A percentile compares a stretch with the other conserved stretches of the same genome.
Conservation (phyloP, 2,888 invertebrate genomes). For the Caenorhabditis zanzibari region DNA sequence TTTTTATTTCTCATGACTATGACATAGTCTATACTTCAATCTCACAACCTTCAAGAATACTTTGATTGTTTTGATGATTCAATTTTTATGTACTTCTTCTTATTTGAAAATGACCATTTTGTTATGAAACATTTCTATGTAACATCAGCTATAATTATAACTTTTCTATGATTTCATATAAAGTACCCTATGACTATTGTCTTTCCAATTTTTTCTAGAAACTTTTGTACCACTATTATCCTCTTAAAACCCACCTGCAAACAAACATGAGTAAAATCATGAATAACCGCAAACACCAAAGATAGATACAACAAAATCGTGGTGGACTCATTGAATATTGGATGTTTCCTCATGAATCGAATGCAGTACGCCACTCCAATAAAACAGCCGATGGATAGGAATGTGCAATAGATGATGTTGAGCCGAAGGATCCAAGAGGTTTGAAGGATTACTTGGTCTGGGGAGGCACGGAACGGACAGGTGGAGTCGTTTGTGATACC, state of each 20-base stretch:
- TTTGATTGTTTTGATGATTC: too few relatives aligned
- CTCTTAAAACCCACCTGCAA: constrained; percentile 37
- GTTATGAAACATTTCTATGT: too few relatives aligned
- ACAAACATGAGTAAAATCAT: constrained; percentile 51
- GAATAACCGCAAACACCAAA: constrained; percentile 48
- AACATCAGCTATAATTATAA: too few relatives aligned
- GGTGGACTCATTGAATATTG: constrained; percentile 58
- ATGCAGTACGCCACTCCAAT: constrained; percentile 35
- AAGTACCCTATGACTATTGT: too few relatives aligned
- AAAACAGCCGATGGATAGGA: constrained; percentile 41
- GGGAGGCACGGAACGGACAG: constrained; percentile 41
- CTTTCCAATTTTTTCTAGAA: too few relatives aligned
- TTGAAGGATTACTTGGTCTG: constrained; percentile 52
- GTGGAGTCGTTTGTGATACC: constrained; percentile 22
- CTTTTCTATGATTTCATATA: too few relatives aligned
- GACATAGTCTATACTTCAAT: too few relatives aligned
- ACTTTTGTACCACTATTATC: too few relatives aligned
- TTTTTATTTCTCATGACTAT: too few relatives aligned
- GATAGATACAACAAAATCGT: constrained; percentile 39
- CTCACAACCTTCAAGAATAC: too few relatives aligned
- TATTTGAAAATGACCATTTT: too few relatives aligned
- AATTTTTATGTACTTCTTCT: too few relatives aligned
- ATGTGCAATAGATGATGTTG: constrained; percentile 59
- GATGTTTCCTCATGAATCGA: constrained; percentile 47
- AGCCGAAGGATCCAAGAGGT: constrained; percentile 57